Percentiles rank a stretch among this genome's conserved stretches.
Conservation (phyloP, 2,888 invertebrate genomes). For the Diaperis boleti region DNA sequence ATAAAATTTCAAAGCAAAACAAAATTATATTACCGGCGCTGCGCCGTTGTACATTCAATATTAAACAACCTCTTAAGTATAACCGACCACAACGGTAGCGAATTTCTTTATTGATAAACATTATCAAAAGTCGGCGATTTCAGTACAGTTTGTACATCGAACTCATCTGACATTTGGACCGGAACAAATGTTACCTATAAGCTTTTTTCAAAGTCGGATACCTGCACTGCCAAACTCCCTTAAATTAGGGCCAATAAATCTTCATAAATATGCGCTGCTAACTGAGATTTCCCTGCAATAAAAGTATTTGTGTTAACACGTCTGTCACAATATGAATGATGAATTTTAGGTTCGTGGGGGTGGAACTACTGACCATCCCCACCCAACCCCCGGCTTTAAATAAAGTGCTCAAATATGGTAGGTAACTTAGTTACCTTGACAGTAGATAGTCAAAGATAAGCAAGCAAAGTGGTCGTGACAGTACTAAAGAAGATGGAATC, state of each 20-base stretch:
- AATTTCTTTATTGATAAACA: no score
- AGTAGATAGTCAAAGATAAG: constrained; percentile 3
- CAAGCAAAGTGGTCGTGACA: constrained; percentile 4
- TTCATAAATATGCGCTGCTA: constrained; percentile 34
- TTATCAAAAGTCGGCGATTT: no score
- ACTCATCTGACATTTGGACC: no score
- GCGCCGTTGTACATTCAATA: no score
- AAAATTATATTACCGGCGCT: no score
- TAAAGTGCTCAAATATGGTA: constrained; percentile 16
- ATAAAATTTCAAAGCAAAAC: no score
- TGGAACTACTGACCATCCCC: constrained; percentile 3
- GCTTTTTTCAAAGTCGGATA: constrained; percentile 1
- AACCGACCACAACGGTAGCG: no score
- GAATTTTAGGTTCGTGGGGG: constrained; percentile 8
- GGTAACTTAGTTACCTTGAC: constrained; percentile 9
- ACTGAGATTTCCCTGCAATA: constrained; percentile 33
- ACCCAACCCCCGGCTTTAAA: constrained; percentile 13
- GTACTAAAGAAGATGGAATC: constrained; percentile 10
- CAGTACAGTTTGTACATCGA: no score
- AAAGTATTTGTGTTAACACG: constrained; percentile 5
- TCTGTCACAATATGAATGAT: constrained; percentile 11
- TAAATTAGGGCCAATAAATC: constrained; percentile 39
- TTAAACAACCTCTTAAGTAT: no score
- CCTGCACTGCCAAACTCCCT: constrained; percentile 19
- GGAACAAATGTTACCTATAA: neutral